These are phyloP conservation scores for Micromys minutus DNA, from an alignment of 2,113 vertebrate species.

Conservation along the genomic window DNA sequence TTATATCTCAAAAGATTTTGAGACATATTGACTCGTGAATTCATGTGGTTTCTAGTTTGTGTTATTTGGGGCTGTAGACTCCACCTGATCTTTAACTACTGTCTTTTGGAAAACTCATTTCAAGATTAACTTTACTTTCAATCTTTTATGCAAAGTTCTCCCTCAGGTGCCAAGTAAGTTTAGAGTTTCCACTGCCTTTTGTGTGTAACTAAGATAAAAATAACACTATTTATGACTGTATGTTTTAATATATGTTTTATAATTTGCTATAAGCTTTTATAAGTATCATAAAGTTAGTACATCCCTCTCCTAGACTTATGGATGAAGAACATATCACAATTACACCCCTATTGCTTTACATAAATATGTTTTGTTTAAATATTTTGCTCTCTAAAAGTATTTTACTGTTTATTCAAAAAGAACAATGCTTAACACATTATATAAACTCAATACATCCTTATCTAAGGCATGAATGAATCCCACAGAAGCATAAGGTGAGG, in stretches of 20 bases:
- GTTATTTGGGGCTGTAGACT: background rate
- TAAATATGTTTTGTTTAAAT: background rate
- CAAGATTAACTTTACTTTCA: constrained; percentile 1
- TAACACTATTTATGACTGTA: background rate
- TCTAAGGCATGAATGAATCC: background rate
- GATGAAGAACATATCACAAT: background rate
- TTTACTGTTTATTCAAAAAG: background rate
- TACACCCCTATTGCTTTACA: background rate
- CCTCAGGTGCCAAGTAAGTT: background rate
- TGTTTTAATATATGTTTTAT: background rate
- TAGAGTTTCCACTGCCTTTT: background rate
- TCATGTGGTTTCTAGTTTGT: background rate
- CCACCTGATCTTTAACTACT: background rate
- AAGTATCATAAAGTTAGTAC: background rate
- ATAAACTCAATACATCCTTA: background rate
- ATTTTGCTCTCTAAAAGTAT: background rate
- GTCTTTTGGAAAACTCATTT: background rate
- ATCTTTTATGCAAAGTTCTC: background rate
- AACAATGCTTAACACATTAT: background rate
- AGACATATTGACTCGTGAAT: background rate
- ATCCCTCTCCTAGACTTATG: background rate
- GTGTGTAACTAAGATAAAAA: background rate
- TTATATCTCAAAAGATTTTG: background rate
- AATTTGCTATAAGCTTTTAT: background rate
- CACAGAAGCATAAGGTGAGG: background rate